Base-by-base conservation (phyloP, 2,888 invertebrate species). In the Homarus gammarus region DNA sequence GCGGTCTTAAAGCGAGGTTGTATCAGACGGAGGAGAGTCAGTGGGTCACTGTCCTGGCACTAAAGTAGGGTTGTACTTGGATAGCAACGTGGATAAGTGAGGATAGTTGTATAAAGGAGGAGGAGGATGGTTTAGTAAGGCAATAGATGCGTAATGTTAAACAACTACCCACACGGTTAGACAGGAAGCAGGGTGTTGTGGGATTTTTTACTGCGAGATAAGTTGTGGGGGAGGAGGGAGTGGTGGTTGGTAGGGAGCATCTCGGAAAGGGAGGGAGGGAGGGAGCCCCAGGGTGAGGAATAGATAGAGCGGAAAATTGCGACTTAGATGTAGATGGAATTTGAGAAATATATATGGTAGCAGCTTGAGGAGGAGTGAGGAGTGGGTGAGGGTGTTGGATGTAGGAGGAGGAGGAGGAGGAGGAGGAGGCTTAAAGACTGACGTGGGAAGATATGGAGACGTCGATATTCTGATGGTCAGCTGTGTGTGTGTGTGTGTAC, bases 401-500 rank as follows among this genome's bases (percentile, higher is more conserved):
- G 44, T 15, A 51, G 78, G 27, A 8, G 51, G 75, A 22, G 44
- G 22, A 22, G 51, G 75, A 22, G 44, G 22, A 22, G 31, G 51
- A 18, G 22, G 75, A n/a, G 38, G 22, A 44, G 40, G n/a, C 40
- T 36, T 22, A 38, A 22, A 22, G 40, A 15, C 5, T 5, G n/a
- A 44, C 18, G 22, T 22, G 22, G 75, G 75, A 40, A 22, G 38
- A n/a, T 5, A 40, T 33, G 68, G n/a, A 18, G n/a, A 31, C 31
- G 68, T 68, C 27, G 5, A 18, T 68, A 31, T 68, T n/a, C 18
- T 6, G n/a, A 31, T 68, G 18, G n/a, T n/a, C 31, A 31, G n/a
- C 44, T 77, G 77, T 77, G 77, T 77, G 77, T 77, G 77, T 77
- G 77, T 77, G 77, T 77, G 77, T 77, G 49, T 77, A n/a, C 44